Conservation (phyloP, 1,140 invertebrate genomes). For the Drosophila lacertosa region DNA sequence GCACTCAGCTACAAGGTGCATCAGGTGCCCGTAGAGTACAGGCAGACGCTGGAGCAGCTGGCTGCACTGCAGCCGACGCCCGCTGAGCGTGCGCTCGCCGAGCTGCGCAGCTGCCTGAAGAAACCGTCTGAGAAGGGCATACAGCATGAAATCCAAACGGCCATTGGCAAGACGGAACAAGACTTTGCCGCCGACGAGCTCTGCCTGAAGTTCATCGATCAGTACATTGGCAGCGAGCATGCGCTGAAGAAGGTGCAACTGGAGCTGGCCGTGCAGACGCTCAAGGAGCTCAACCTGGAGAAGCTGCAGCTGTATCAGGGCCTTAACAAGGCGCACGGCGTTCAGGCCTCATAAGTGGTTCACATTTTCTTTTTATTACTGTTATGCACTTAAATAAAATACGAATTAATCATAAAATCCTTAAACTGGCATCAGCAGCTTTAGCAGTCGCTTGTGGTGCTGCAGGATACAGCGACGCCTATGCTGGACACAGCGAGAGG, state of each 20-base stretch:
- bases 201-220: slow-evolving; percentile 86
- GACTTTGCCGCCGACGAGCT: slow-evolving; percentile 84
- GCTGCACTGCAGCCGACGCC: slow-evolving; percentile 73
- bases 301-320: slow-evolving; percentile 86
- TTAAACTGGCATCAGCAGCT: not conserved
- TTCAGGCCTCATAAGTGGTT: slow-evolving; percentile 46
- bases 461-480: slow-evolving; percentile 31
- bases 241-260: slow-evolving; percentile 87
- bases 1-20: slow-evolving; percentile 77
- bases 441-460: slow-evolving; percentile 11
- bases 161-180: slow-evolving; percentile 72
- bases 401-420: slow-evolving; percentile 16
- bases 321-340: slow-evolving; percentile 88
- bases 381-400: slow-evolving; percentile 44
- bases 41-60: slow-evolving; percentile 68
- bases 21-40: slow-evolving; percentile 74
- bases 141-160: slow-evolving; percentile 70
- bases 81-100: slow-evolving; percentile 40
- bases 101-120: slow-evolving; percentile 45
- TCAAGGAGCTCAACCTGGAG: slow-evolving; percentile 87
- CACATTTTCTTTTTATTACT: slow-evolving; percentile 32
- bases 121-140: slow-evolving; percentile 33
- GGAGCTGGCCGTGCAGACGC: slow-evolving; percentile 87
- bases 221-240: slow-evolving; percentile 86
- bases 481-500: slow-evolving; percentile 17